phyloP scores from a whole-genome alignment of 2,113 vertebrate species.

The Salvelinus sp. region DNA sequence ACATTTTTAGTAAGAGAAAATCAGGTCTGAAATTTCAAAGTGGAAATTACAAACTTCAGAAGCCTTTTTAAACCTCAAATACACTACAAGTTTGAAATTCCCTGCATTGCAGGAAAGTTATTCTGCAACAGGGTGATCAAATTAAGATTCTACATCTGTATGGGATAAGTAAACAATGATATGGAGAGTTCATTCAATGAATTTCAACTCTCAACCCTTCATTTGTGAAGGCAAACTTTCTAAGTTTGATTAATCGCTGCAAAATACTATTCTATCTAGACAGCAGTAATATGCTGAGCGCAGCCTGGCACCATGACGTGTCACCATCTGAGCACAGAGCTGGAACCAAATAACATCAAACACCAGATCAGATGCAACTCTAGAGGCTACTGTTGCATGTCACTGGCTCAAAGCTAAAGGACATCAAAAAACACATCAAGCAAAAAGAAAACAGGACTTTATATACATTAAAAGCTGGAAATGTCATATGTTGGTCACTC shows the following conservation, averaged over 20 bases:
- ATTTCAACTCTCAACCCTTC: neutral
- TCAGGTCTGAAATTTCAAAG: no score
- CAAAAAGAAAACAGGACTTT: neutral
- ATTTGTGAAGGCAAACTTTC: no score
- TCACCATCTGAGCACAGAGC: slow-evolving; percentile 1
- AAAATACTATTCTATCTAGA: neutral
- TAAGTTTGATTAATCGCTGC: no score
- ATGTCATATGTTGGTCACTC: neutral
- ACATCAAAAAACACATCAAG: neutral
- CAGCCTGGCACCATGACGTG: neutral
- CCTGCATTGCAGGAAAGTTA: no score
- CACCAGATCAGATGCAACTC: neutral
- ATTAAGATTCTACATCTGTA: no score
- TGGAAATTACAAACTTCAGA: no score
- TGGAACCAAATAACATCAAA: neutral
- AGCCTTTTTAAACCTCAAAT: no score
- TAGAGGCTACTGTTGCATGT: neutral
- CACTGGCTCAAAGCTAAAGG: neutral
- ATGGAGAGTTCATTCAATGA: neutral
- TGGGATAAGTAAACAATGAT: neutral
- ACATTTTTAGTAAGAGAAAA: no score
- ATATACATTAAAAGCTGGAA: neutral
- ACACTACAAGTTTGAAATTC: no score
- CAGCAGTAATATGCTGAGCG: neutral
- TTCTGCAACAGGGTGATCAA: no score